Percentiles rank a stretch among this genome's conserved stretches.
phyloP scores from a whole-genome alignment of 2,797 vertebrate species.

The Oreonectes daqikongensis region DNA sequence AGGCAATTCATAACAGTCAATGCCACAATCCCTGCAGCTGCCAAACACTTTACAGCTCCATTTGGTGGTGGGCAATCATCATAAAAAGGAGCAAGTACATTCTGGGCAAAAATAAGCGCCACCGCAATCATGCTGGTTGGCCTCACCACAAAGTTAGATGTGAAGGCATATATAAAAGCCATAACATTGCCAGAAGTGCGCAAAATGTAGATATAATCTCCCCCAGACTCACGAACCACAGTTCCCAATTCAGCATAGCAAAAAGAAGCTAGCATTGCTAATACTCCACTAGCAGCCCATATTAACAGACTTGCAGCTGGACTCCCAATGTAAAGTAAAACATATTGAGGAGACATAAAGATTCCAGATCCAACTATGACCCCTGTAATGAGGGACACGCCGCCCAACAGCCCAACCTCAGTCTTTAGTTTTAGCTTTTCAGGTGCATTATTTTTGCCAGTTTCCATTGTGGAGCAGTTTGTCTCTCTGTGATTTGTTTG shows the following conservation, averaged over 20 bases:
- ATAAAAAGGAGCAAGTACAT: slow-evolving; percentile 80
- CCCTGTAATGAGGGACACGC: slow-evolving; percentile 83
- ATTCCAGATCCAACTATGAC: slow-evolving; percentile 89
- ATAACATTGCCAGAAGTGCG: slow-evolving; percentile 80
- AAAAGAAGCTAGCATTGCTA: slow-evolving; percentile 78
- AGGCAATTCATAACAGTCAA: slow-evolving; percentile 81
- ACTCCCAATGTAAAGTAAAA: slow-evolving; percentile 80
- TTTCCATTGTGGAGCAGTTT: not conserved
- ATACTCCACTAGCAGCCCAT: slow-evolving; percentile 82
- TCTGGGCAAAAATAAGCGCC: slow-evolving; percentile 83
- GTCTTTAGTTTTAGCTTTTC: slow-evolving; percentile 75
- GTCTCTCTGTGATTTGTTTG: not conserved
- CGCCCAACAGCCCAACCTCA: slow-evolving; percentile 81
- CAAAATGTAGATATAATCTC: slow-evolving; percentile 88
- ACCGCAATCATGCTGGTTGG: slow-evolving; percentile 80
- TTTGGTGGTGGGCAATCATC: slow-evolving; percentile 75
- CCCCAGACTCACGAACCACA: slow-evolving; percentile 84
- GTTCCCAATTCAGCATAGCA: slow-evolving; percentile 88
- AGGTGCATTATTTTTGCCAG: slow-evolving; percentile 47
- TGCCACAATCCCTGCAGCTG: slow-evolving; percentile 77
- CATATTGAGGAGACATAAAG: slow-evolving; percentile 88
- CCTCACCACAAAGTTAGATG: slow-evolving; percentile 80
- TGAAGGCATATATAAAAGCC: slow-evolving; percentile 83
- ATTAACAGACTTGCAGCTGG: slow-evolving; percentile 83
- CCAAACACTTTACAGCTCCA: slow-evolving; percentile 71